Percentiles rank a stretch among this genome's conserved stretches.
phyloP scores from a whole-genome alignment of 2,888 invertebrate genomes.

The Orgyia antiqua region DNA sequence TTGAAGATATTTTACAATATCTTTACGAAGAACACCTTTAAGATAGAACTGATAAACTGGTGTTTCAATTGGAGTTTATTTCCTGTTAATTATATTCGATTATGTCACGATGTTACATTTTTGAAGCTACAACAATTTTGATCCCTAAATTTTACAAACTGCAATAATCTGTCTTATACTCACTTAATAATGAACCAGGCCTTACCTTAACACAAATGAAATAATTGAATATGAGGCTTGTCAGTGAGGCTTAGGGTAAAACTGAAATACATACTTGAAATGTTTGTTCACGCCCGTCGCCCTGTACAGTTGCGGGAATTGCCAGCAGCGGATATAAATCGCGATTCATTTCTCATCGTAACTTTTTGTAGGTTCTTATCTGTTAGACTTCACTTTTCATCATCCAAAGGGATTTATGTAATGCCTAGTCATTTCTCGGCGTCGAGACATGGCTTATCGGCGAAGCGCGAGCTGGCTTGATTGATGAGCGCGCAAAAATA shows the following conservation, averaged over 20 bases:
- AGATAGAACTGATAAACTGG: no score
- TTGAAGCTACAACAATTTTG: no score
- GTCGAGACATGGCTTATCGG: constrained; percentile 77
- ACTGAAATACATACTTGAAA: no score
- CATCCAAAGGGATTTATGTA: constrained; percentile 80
- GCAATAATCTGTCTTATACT: no score
- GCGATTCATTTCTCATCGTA: constrained; percentile 80
- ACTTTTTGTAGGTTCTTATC: constrained; percentile 80
- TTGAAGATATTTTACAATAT: no score
- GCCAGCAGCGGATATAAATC: constrained; percentile 71
- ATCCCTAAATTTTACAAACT: no score
- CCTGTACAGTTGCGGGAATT: constrained; percentile 41
- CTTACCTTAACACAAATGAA: no score
- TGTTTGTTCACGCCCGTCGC: neutral
- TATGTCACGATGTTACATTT: no score
- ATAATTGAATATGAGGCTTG: neutral
- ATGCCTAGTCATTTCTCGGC: constrained; percentile 80
- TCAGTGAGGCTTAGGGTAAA: constrained; percentile 3
- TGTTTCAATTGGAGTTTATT: no score
- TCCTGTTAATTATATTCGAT: no score
- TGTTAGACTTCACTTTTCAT: constrained; percentile 80
- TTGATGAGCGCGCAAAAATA: constrained; percentile 80
- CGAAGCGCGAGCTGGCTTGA: constrained; percentile 73
- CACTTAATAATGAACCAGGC: no score
- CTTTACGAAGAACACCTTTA: no score